Evolutionary conservation across 2,797 vertebrate genomes (phyloP), one percentile per base, ranked within the genome.

Genomic region (Helostoma temminkii): DNA sequence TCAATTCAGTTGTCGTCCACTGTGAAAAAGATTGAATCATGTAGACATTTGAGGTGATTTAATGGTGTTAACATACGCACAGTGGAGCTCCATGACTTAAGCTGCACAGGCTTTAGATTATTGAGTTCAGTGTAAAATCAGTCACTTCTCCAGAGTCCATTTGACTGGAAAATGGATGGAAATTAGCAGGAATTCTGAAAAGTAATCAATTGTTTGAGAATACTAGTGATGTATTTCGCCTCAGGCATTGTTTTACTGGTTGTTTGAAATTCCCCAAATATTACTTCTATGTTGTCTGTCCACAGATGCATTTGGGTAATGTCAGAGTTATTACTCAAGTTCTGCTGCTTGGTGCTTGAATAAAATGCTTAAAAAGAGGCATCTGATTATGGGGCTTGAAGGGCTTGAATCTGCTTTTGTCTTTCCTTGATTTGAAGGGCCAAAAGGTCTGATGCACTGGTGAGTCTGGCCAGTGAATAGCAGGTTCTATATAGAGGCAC

Each of bases 41-140:
- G 88, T 76, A 78, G 90, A 89, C 91, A 93, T 94, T 89, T 92
- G 92, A 92, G 90, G 88, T 93, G 91, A 93, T 93, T 93, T 94
- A 92, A 93, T 91, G 85, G 81, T 86, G 91, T 93, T 94, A 93
- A 92, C 90, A 90, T 89, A 89, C 83, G 75, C 88, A 90, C 83
- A 79, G 77, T 79, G 84, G 71, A 83, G 90, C 83, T 86, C 76
- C 85, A 81, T 65, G 76, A 76, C 83, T 89, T 82, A 78, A 81
- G 76, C 84, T 69, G 84, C 79, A 45, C 78, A 74, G 78, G 74
- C 84, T 90, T 65, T 66, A 85, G 90, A 89, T 92, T 91, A 92
- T 93, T 90, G 90, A 89, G 92, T 91, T 90, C 82, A 72, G 79
- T 85, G 83, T 82, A 87, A 88, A 92, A 92, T 91, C 91, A 89